phyloP scores from a whole-genome alignment of 2,113 vertebrate species.

The Elephantulus edwardii region DNA sequence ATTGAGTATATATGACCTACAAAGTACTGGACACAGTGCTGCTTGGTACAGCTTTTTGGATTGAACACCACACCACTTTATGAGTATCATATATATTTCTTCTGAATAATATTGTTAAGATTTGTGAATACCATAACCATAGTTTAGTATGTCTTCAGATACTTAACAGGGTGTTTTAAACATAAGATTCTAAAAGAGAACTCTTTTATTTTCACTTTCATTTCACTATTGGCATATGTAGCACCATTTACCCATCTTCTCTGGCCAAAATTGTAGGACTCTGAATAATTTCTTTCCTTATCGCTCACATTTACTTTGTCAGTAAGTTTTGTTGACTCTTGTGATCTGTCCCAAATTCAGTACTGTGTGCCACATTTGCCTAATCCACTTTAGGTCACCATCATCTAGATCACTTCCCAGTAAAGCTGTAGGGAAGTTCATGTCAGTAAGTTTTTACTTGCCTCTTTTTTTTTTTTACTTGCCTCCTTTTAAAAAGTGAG shows the following conservation, averaged over 20 bases:
- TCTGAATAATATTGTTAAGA: background rate
- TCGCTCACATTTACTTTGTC: background rate
- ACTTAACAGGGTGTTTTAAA: background rate
- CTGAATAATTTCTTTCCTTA: slow-evolving; percentile 8
- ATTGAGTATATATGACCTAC: background rate
- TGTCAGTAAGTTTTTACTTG: background rate
- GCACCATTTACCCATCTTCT: background rate
- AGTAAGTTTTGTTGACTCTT: background rate
- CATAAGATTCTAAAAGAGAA: background rate
- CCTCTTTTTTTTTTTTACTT: background rate
- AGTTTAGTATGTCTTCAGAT: background rate
- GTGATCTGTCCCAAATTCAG: background rate
- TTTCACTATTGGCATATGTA: background rate
- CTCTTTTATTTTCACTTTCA: background rate
- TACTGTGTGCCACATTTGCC: background rate
- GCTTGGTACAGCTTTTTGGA: background rate
- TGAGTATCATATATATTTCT: background rate
- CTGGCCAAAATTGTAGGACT: background rate
- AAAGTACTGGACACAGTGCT: background rate
- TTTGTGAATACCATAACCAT: background rate
- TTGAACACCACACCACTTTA: background rate
- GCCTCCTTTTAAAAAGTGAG: background rate
- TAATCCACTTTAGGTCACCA: background rate
- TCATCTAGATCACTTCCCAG: background rate
- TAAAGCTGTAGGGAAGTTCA: background rate